Evolutionary conservation across 2,797 vertebrate species (phyloP), one percentile per base, ranked within the genome.

Genomic region (Ciconia nigra): DNA sequence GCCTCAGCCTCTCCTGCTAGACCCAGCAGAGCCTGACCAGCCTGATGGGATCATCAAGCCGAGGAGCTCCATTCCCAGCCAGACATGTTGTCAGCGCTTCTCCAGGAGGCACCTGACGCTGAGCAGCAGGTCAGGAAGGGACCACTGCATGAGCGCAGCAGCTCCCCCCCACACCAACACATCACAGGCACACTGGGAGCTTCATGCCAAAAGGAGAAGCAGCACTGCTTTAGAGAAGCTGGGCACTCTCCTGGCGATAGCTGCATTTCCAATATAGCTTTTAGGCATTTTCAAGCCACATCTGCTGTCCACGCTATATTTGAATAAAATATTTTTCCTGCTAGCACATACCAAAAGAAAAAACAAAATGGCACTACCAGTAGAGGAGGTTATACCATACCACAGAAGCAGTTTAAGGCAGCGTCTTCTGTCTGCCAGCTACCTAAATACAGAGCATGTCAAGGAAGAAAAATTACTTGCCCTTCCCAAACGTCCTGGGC

Each of bases 281-380:
- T 49, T 26, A 33, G 31, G 55, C 10, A 26, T 44, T 74, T 81
- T 63, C 69, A 88, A 81, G 58, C 7, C 9, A 42, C 79, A 65
- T 25, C 61, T 91, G 72, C n/a, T 87, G 37, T 28, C 87, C 61
- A 71, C 2, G 1, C 10, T 26, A 28, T 1, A 72, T 33, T 22
- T 49, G 10, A 95, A 73, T 20, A 76, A 58, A 84, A 7, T 62
- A 55, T 49, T 94, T 89, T 83, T 83, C 47, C 61, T 67, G 58
- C 29, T 54, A 71, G 39, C 16, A 46, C 42, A 58, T 83, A 90
- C 46, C 57, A 78, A 81, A 81, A 96, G 44, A 52, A 78, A 89
- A 80, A 57, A 1, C 19, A 49, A 83, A 83, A 21, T 51, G 87
- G 55, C 25, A 47, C 18, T 70, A 83, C 31, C 14, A 29, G 24